Percentiles rank a stretch among this genome's conserved stretches.
Conservation (phyloP, 2,888 invertebrate species). For the Sycophila texana region DNA sequence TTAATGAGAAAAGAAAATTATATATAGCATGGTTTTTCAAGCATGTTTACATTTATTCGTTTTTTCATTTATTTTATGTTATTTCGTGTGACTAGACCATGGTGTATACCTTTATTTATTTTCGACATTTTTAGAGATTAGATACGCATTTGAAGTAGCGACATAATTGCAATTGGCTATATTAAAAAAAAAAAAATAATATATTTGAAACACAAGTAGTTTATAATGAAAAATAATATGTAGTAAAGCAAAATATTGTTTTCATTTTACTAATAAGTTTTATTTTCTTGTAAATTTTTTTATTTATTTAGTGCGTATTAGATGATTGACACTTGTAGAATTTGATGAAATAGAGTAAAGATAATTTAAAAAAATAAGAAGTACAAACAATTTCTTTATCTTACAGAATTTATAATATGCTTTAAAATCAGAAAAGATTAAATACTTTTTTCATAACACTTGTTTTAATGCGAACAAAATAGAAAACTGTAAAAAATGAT, state of each 20-base stretch:
- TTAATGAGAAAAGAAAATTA: conserved; percentile 31
- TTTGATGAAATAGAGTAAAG: conserved; percentile 6
- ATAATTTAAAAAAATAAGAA: neutral
- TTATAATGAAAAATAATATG: conserved; percentile 13
- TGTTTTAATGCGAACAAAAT: no score
- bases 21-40: conserved; percentile 49
- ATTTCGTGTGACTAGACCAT: conserved; percentile 44
- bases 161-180: conserved; percentile 37
- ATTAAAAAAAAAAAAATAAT: conserved; percentile 16
- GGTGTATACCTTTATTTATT: conserved; percentile 41
- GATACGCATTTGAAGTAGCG: conserved; percentile 47
- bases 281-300: conserved; percentile 10
- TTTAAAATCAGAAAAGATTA: neutral
- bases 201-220: conserved; percentile 42
- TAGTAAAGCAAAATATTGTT: conserved; percentile 12
- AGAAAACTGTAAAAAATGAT: no score
- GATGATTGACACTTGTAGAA: conserved; percentile 35
- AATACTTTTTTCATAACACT: no score
- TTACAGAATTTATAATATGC: neutral
- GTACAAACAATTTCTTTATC: neutral
- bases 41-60: conserved; percentile 48
- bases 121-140: conserved; percentile 50
- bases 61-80: conserved; percentile 30
- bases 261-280: conserved; percentile 21
- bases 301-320: conserved; percentile 7